Evolutionary conservation across 2,797 vertebrate species (phyloP).

Genomic region (Cuculus canorus): DNA sequence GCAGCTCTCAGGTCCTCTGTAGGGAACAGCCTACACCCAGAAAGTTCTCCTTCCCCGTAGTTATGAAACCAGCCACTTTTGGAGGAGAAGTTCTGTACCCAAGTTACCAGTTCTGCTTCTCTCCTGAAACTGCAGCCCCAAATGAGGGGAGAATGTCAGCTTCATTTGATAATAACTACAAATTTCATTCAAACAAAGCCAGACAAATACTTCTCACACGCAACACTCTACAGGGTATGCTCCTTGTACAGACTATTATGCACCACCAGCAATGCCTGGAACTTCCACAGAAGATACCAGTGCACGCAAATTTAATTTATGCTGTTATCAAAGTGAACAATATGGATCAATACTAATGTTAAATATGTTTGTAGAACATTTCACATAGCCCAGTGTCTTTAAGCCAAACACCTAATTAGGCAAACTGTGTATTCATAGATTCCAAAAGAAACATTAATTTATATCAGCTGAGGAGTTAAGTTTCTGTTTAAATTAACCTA

Average conservation of each 20-base stretch:
- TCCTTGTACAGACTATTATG: background rate
- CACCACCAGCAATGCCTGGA: background rate
- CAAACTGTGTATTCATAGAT: background rate
- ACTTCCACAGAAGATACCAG: background rate
- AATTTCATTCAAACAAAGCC: background rate
- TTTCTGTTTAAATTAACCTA: background rate
- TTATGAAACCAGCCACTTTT: background rate
- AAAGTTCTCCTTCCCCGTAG: slow-evolving; percentile 30
- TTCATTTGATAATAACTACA: background rate
- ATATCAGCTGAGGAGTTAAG: background rate
- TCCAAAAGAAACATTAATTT: background rate
- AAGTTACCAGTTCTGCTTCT: slow-evolving; percentile 48
- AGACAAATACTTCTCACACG: background rate
- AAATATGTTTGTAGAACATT: background rate
- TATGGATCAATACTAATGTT: background rate
- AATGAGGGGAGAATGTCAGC: background rate
- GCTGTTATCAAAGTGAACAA: background rate
- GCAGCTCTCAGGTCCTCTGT: slow-evolving; percentile 9
- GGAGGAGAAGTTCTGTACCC: background rate
- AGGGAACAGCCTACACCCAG: background rate
- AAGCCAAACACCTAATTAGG: background rate
- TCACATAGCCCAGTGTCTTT: background rate
- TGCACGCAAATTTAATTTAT: background rate
- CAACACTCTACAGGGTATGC: background rate
- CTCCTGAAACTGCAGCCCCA: slow-evolving; percentile 7